Evolutionary conservation across 2,797 vertebrate genomes (phyloP).

Genomic region (Chiroxiphia lanceolata): DNA sequence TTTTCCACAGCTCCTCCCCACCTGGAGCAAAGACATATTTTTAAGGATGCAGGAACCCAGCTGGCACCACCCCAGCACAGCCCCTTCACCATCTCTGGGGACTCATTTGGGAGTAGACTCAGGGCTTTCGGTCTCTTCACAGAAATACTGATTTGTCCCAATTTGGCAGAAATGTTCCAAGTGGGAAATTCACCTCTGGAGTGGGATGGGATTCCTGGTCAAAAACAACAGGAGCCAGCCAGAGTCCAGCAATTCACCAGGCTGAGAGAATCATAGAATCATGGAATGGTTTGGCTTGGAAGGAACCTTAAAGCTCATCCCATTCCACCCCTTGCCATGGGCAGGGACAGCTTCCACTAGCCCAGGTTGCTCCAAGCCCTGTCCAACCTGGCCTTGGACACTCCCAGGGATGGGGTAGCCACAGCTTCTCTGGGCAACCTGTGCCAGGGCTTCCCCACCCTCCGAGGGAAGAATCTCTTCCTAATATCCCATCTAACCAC

Average conservation of each 20-base stretch:
- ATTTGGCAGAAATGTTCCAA: neutral
- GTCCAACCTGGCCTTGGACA: neutral
- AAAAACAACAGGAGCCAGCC: neutral
- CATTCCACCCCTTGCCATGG: neutral
- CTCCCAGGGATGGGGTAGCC: neutral
- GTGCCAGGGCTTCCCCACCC: neutral
- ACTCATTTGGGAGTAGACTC: rapidly evolving
- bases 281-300: neutral
- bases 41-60: neutral
- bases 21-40: neutral
- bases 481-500: neutral
- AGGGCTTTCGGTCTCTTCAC: neutral
- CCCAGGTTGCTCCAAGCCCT: neutral
- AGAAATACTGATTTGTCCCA: neutral
- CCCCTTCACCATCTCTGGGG: neutral
- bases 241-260: neutral
- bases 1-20: neutral
- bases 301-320: neutral
- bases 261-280: neutral
- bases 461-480: too few species aligned
- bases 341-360: neutral
- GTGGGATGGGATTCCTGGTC: neutral
- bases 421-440: neutral
- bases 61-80: rapidly evolving
- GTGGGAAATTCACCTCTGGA: neutral